Conservation (phyloP, 2,888 invertebrate species). For the Oligia latruncula region DNA sequence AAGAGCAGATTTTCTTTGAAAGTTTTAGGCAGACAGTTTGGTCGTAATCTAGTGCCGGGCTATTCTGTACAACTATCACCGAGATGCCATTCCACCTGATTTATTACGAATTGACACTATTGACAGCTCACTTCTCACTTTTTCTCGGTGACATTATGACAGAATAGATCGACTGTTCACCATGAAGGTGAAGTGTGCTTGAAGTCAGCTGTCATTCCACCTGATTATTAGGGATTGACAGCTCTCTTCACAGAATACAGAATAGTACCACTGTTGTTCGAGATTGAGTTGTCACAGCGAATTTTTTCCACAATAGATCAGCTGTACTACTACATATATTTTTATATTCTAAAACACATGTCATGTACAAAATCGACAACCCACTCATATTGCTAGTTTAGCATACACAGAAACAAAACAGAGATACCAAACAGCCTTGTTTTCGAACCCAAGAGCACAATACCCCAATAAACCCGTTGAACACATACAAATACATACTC, state of each 20-base stretch:
- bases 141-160: not conserved
- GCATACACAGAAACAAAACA: constrained; percentile 28
- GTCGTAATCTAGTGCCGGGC: constrained; percentile 14
- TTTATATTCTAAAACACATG: not conserved
- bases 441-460: constrained; percentile 18
- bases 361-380: not conserved
- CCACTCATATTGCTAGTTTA: constrained; percentile 6
- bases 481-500: constrained; percentile 28
- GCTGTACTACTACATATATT: not conserved
- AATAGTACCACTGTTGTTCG: not conserved
- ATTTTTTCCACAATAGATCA: not conserved
- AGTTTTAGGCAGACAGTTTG: constrained; percentile 17
- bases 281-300: not conserved
- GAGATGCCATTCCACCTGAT: not conserved
- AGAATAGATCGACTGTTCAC: not conserved
- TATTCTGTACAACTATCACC: not conserved
- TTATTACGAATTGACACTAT: not conserved
- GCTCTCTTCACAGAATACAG: not conserved
- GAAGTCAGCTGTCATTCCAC: too few species aligned
- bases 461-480: constrained; percentile 31
- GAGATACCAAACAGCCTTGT: constrained; percentile 23
- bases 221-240: not conserved
- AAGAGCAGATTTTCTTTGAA: constrained; percentile 2
- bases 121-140: not conserved
- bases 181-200: too few species aligned